Base-by-base conservation (phyloP, 2,888 invertebrate species). In the Drosophila melanocephala region DNA sequence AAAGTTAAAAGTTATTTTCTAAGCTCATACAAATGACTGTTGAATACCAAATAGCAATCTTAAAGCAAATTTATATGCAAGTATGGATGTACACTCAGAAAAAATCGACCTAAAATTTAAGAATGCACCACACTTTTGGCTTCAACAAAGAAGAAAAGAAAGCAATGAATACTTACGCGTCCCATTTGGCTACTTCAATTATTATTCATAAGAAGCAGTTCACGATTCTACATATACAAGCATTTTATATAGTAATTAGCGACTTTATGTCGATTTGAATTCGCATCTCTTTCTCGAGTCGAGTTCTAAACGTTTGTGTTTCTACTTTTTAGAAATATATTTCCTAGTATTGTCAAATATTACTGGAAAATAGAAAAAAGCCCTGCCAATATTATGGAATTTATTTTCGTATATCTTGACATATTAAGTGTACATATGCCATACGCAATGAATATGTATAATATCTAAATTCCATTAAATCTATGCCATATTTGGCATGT, bases 11-110 rank as follows among this genome's bases (percentile, higher is more conserved):
- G 52, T 67, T 52, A 28, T 33, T 39, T 47, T 51, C 26, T 33
- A 68, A 47, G 28, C 44, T 37, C 50, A 65, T 50, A 14, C 65
- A 56, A 68, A 65, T 65, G 50, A 37, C n/a, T 30, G 19, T 33
- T 67, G 67, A 68, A 68, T 68, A 56, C 39, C 22, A 68, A 68
- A 42, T 58, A 42, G 16, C 35, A 33, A 52, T 66, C 14, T 65
- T 19, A 5, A 65, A 50, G n/a, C 37, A n/a, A 32, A 32, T 50
- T 37, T 5, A 30, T 32, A 35, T 62, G 35, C 14, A 59, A 16
- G 47, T 47, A 26, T 47, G 16, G 47, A 47, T 4, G 47, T 47
- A 47, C 47, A 47, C 47, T 26, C 16, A 16, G 16, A 26, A 26
- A 47, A 47, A 16, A 16, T 16, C 16, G 5, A 26, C 22, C 47